Percentiles rank a stretch among this genome's conserved stretches.
Evolutionary conservation across 2,797 vertebrate genomes (phyloP).

Genomic region (Micromesistius poutassou): DNA sequence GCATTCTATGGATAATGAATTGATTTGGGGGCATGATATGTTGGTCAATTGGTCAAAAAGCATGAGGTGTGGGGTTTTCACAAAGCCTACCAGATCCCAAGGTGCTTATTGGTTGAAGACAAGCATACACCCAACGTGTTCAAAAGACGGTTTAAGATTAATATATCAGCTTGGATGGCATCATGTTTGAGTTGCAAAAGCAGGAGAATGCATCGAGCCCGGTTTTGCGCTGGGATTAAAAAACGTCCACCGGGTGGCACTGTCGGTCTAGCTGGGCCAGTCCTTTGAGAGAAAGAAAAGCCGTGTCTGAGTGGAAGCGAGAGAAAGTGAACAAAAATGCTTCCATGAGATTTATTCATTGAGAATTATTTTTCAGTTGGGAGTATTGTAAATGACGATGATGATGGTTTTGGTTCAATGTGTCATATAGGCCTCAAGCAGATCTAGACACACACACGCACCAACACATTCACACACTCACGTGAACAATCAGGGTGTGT

Average conservation of each 20-base stretch:
- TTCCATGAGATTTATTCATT: slow-evolving; percentile 9
- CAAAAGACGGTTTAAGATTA: not conserved
- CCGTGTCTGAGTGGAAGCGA: not conserved
- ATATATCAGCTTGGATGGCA: not conserved
- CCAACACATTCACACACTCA: not conserved
- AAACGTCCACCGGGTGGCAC: slow-evolving; percentile 67
- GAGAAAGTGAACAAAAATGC: not conserved
- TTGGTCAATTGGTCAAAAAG: not conserved
- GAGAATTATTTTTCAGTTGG: not conserved
- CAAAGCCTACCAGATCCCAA: not conserved
- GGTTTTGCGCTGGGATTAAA: not conserved
- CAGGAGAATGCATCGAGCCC: not conserved
- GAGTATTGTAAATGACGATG: not conserved
- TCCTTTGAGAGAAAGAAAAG: slow-evolving; percentile 5
- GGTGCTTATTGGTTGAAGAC: not conserved
- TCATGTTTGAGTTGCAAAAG: not conserved
- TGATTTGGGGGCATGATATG: not conserved
- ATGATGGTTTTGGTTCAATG: not conserved
- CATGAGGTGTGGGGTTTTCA: not conserved
- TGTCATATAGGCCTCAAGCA: not conserved
- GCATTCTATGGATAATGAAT: not conserved
- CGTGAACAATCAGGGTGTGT: too few relatives aligned
- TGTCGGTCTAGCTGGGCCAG: slow-evolving; percentile 53
- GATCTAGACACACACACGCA: not conserved
- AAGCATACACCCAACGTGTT: not conserved